Conservation (phyloP, 2,113 vertebrate genomes). For the Telmatochromis brachygnathus region DNA sequence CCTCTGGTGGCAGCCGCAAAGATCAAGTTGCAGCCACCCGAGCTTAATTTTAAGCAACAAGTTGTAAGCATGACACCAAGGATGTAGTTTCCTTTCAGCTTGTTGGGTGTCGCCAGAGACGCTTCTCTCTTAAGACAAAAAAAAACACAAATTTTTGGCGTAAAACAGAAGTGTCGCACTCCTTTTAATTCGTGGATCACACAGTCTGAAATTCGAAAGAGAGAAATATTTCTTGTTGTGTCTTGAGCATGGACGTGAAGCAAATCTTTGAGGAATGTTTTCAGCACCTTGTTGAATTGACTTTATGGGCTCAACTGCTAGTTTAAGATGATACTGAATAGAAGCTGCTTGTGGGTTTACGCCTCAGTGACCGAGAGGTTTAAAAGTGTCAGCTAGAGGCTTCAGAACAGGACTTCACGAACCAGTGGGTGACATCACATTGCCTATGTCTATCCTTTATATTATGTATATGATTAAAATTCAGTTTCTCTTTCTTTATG, state of each 20-base stretch:
- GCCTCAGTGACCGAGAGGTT: neutral
- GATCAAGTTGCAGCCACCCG: neutral
- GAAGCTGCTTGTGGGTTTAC: neutral
- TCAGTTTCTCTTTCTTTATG: neutral
- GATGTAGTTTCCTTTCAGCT: neutral
- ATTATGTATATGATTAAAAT: neutral
- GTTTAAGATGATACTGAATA: neutral
- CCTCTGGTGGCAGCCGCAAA: neutral
- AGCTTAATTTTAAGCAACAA: neutral
- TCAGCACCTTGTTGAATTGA: neutral
- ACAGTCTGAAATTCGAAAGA: neutral
- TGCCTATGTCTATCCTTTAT: neutral
- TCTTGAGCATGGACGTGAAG: neutral
- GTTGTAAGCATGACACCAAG: neutral
- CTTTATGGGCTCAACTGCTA: neutral
- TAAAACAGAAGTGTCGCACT: neutral
- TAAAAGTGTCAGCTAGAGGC: neutral
- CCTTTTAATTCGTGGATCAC: neutral
- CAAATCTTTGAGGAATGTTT: neutral
- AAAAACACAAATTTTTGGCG: neutral
- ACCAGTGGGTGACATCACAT: neutral
- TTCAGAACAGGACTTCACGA: neutral
- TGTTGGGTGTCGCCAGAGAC: conserved; percentile 22
- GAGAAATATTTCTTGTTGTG: neutral
- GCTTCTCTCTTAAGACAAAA: neutral